These are phyloP conservation scores for Drosophila aff. DNA, from an alignment of 1,140 invertebrate genomes.

Conservation along the genomic window DNA sequence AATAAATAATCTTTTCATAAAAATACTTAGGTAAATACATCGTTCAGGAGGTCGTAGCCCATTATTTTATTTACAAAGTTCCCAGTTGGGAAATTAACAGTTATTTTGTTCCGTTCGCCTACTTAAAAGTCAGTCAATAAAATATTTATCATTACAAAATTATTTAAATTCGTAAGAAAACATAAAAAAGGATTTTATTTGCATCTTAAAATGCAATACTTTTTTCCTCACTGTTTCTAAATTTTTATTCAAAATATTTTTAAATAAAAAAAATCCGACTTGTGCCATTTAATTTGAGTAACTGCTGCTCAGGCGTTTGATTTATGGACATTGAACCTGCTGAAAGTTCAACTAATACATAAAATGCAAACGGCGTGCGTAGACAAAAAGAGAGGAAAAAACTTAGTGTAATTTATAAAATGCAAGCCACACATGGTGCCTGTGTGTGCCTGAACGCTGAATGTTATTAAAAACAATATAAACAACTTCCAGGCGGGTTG, in stretches of 20 bases:
- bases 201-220: neutral
- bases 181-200: neutral
- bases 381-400: constrained; percentile 43
- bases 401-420: constrained; percentile 66
- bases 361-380: constrained; percentile 53
- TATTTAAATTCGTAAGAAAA: neutral
- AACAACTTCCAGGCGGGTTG: constrained; percentile 64
- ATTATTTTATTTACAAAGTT: neutral
- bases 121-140: neutral
- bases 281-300: constrained; percentile 34
- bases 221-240: neutral
- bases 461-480: constrained; percentile 83
- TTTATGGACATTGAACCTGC: constrained; percentile 55
- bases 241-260: neutral
- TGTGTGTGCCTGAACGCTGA: constrained; percentile 39
- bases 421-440: constrained; percentile 69
- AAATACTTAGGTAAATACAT: neutral
- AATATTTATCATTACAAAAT: neutral
- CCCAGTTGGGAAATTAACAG: neutral
- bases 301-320: constrained; percentile 37
- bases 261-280: neutral
- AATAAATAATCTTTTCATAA: neutral
- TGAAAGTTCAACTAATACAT: constrained; percentile 49
- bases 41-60: neutral
- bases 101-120: neutral